phyloP scores from a whole-genome alignment of 2,797 vertebrate genomes.

The Nyctibius grandis region DNA sequence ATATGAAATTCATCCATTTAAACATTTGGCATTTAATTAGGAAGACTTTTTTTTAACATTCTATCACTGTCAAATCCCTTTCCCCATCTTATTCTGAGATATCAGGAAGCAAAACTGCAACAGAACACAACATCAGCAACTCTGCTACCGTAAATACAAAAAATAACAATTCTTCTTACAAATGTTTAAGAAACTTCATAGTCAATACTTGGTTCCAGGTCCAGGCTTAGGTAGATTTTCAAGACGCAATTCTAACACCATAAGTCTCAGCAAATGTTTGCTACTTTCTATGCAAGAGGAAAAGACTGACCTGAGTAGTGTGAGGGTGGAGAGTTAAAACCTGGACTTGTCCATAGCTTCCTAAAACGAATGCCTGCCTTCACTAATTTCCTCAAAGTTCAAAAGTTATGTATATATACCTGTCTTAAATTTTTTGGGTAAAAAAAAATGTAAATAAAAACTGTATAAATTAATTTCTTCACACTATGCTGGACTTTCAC shows the following conservation, averaged over 20 bases:
- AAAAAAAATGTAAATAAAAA: not conserved
- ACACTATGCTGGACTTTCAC: not conserved
- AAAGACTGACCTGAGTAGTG: not conserved
- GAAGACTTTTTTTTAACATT: not conserved
- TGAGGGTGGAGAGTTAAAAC: not conserved
- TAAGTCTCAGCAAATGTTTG: not conserved
- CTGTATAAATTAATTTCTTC: not conserved
- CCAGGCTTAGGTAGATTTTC: not conserved
- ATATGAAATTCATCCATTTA: not conserved
- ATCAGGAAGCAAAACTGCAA: not conserved
- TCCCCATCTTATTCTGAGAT: not conserved
- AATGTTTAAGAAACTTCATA: not conserved
- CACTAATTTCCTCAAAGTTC: not conserved
- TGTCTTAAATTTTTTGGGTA: not conserved
- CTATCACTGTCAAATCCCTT: not conserved
- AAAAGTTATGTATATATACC: not conserved
- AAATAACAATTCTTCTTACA: not conserved
- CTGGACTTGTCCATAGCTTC: not conserved
- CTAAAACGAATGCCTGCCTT: not conserved
- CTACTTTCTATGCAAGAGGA: not conserved
- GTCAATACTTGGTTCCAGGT: not conserved
- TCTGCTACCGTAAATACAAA: not conserved
- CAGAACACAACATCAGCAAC: not conserved
- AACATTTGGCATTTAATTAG: not conserved
- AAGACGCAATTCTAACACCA: not conserved